Conservation (phyloP, 2,888 invertebrate genomes). For the Petrolisthes cinctipes region DNA sequence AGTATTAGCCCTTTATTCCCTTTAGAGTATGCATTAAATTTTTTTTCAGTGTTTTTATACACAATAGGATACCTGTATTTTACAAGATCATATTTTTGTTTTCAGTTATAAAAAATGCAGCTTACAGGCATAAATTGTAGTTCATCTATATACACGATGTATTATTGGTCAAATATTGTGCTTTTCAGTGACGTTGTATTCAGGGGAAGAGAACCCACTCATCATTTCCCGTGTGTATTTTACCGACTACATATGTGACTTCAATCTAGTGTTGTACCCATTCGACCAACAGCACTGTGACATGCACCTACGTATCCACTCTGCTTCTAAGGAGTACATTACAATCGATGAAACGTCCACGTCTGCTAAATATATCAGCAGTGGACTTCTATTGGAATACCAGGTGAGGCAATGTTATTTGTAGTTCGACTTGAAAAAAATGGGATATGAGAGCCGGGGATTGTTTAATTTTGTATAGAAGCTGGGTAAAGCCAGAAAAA, state of each 20-base stretch:
- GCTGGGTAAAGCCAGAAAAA: too few species aligned
- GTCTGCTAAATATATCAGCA: conserved; percentile 41
- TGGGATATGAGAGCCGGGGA: too few species aligned
- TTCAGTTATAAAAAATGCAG: too few species aligned
- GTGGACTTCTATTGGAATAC: conserved; percentile 52
- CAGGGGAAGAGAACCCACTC: conserved; percentile 58
- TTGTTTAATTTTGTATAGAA: too few species aligned
- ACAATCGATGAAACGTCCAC: conserved; percentile 23
- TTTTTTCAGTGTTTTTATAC: too few species aligned
- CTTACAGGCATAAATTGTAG: too few species aligned
- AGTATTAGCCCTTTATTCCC: too few species aligned
- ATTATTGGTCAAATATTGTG: not conserved
- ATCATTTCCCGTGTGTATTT: conserved; percentile 57
- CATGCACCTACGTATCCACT: conserved; percentile 56
- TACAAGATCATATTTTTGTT: too few species aligned
- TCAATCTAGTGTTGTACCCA: conserved; percentile 59
- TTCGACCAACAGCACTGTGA: conserved; percentile 61
- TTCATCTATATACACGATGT: too few species aligned
- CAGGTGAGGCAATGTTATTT: conserved; percentile 5
- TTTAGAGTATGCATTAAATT: too few species aligned
- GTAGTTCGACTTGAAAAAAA: too few species aligned
- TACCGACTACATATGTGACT: conserved; percentile 56
- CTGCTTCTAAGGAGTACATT: conserved; percentile 48
- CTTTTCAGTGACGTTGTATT: conserved; percentile 48
- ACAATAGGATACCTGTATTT: too few species aligned